These are phyloP conservation scores for Euwallacea fornicatus DNA, from an alignment of 1,140 invertebrate species.

Conservation along the genomic window DNA sequence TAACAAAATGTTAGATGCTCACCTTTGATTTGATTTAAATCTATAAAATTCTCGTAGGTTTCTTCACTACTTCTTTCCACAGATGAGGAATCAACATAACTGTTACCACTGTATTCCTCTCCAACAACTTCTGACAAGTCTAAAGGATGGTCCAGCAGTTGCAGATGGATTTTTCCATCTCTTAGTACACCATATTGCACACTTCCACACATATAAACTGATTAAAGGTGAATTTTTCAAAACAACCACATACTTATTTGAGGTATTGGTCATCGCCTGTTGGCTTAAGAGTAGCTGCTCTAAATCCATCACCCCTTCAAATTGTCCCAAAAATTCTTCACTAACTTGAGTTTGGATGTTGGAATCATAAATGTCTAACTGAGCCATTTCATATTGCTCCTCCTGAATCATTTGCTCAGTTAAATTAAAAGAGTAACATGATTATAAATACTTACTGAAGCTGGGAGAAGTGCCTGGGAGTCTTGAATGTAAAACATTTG, in stretches of 20 bases:
- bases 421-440: no score
- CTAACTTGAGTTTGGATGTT: slow-evolving; percentile 20
- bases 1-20: not conserved
- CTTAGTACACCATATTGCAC: slow-evolving; percentile 39
- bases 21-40: not conserved
- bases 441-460: not conserved
- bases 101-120: not conserved
- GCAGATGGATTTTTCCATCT: slow-evolving; percentile 36
- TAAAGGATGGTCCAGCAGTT: slow-evolving; percentile 9
- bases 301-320: slow-evolving; percentile 25
- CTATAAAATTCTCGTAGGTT: not conserved
- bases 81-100: not conserved
- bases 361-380: slow-evolving; percentile 27
- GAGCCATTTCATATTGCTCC: slow-evolving; percentile 36
- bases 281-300: slow-evolving; percentile 27
- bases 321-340: slow-evolving; percentile 32
- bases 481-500: slow-evolving; percentile 27
- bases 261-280: slow-evolving; percentile 8
- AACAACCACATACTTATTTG: slow-evolving; percentile 19
- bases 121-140: not conserved
- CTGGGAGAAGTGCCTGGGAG: not conserved
- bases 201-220: not conserved
- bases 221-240: no score
- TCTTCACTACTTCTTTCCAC: not conserved
- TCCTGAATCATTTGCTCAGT: not conserved